phyloP scores from a whole-genome alignment of 2,888 invertebrate species.

The Cosmia trapezina region DNA sequence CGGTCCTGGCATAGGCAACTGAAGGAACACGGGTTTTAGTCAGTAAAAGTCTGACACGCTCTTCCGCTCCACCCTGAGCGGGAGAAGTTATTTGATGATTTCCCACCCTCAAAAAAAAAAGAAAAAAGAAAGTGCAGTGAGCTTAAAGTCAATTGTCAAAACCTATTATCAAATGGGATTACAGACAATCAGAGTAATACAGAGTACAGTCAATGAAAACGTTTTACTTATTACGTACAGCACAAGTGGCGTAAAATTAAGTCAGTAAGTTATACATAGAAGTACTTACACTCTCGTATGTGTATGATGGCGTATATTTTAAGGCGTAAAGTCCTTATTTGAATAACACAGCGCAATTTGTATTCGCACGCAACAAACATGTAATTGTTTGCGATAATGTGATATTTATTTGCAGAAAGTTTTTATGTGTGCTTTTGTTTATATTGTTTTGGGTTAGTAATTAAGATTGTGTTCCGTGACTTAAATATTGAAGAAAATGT shows the following conservation, averaged over 20 bases:
- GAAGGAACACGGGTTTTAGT: too few relatives aligned
- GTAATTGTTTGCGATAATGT: constrained; percentile 67
- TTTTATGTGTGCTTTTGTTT: constrained; percentile 48
- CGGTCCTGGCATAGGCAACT: too few relatives aligned
- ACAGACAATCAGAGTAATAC: too few relatives aligned
- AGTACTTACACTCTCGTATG: not conserved
- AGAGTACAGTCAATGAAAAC: too few relatives aligned
- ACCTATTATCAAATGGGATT: too few relatives aligned
- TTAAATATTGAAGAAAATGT: constrained; percentile 10
- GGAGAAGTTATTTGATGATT: too few relatives aligned
- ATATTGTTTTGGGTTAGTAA: constrained; percentile 34
- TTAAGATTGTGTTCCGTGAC: constrained; percentile 41
- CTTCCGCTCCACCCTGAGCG: too few relatives aligned
- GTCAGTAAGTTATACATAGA: constrained; percentile 3
- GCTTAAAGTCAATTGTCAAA: too few relatives aligned
- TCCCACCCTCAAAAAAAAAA: too few relatives aligned
- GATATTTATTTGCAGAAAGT: constrained; percentile 62
- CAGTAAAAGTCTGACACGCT: too few relatives aligned
- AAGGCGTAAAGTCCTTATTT: constrained; percentile 60
- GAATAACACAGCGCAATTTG: constrained; percentile 68
- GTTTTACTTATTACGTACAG: too few relatives aligned
- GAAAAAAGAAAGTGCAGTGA: too few relatives aligned
- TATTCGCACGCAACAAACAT: constrained; percentile 64
- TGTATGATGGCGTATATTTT: constrained; percentile 43
- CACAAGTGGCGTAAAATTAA: constrained; percentile 16